These are phyloP conservation scores for Bucorvus abyssinicus DNA, from an alignment of 2,797 vertebrate species.

Conservation along the genomic window DNA sequence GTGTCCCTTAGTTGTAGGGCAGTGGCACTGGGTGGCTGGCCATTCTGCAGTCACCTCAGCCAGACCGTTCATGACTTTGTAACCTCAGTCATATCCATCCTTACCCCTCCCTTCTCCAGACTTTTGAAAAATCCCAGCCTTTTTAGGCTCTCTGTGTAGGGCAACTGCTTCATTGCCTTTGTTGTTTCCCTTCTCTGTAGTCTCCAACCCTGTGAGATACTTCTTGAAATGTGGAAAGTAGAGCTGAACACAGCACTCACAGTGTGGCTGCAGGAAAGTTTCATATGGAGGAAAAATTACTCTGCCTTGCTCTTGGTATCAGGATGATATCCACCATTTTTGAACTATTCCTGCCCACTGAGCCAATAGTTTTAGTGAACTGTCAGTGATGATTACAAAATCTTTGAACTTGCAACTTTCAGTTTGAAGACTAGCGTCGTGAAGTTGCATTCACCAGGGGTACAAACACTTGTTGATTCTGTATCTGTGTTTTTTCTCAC, in stretches of 20 bases:
- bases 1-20: background rate
- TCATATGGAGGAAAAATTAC: no score
- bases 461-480: background rate
- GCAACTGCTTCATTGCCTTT: no score
- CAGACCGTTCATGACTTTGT: fast-evolving
- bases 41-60: background rate
- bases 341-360: background rate
- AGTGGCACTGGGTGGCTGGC: background rate
- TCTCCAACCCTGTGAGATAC: no score
- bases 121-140: background rate
- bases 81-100: background rate
- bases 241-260: no score
- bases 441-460: background rate
- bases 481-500: background rate
- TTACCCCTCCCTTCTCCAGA: background rate
- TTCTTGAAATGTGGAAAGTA: no score
- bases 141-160: no score
- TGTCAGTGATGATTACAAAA: background rate
- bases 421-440: background rate
- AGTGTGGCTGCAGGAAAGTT: no score
- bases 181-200: no score
- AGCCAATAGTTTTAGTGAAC: background rate
- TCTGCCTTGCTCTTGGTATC: background rate
- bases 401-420: background rate
- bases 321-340: background rate